Evolutionary conservation across 2,113 vertebrate species (phyloP).

Genomic region (Epinephelus lanceolatus): DNA sequence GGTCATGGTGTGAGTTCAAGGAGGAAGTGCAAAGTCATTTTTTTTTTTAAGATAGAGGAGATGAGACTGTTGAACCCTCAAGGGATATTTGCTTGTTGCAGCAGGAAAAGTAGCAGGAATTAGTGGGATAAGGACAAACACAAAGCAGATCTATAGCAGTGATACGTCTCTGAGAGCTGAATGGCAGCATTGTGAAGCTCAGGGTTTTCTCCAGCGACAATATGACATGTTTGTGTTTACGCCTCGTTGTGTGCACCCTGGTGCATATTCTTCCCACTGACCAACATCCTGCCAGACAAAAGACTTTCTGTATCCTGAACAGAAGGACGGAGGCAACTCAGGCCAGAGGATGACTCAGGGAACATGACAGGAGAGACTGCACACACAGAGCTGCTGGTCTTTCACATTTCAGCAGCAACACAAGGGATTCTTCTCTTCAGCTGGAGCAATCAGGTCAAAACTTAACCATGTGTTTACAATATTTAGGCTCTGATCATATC

Average conservation of each 20-base stretch:
- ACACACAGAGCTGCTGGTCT: neutral
- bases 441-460: neutral
- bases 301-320: conserved; percentile 10
- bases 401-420: neutral
- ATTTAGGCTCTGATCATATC: too few species aligned
- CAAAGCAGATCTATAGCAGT: neutral
- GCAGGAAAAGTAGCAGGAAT: neutral
- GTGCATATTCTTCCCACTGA: conserved; percentile 13
- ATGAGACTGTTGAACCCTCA: neutral
- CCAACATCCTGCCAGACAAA: conserved; percentile 41
- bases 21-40: neutral
- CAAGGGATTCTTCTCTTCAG: neutral
- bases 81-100: neutral
- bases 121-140: neutral
- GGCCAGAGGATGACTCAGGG: neutral
- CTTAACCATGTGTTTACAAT: too few species aligned
- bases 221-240: conserved; percentile 60
- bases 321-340: neutral
- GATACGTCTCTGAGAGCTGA: neutral
- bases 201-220: neutral
- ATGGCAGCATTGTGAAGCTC: neutral
- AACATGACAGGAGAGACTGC: neutral
- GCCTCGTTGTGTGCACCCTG: conserved; percentile 4
- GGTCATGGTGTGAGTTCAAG: neutral
- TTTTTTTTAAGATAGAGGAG: neutral